These are phyloP conservation scores for Petrocephalus zakoni DNA, from an alignment of 2,113 vertebrate species.

Conservation along the genomic window DNA sequence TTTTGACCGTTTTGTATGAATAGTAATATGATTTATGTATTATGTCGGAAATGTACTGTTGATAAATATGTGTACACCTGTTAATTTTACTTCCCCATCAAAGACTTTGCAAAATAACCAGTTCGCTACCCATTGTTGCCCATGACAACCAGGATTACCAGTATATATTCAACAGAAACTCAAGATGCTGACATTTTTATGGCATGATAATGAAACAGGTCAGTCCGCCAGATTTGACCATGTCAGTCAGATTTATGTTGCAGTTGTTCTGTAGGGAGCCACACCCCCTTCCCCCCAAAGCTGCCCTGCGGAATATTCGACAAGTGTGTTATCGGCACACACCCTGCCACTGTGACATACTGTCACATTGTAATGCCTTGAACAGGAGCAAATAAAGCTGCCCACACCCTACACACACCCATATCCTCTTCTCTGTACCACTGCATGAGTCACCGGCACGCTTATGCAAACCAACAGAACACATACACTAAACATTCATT, in stretches of 20 bases:
- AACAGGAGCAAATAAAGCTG: background rate
- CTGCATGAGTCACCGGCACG: background rate
- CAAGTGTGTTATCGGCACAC: background rate
- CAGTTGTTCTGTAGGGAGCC: background rate
- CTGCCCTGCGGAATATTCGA: background rate
- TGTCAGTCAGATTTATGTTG: background rate
- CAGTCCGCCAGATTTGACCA: background rate
- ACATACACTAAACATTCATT: background rate
- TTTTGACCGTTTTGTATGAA: background rate
- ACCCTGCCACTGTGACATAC: background rate
- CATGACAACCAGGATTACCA: background rate
- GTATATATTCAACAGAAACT: background rate
- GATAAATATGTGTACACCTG: background rate
- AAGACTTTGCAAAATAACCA: background rate
- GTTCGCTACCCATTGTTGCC: background rate
- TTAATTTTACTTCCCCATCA: background rate
- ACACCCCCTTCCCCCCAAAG: background rate
- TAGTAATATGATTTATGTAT: background rate
- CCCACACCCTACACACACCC: background rate
- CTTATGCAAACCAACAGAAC: background rate
- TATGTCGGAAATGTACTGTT: background rate
- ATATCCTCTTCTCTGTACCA: background rate
- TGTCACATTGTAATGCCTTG: background rate
- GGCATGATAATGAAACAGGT: background rate
- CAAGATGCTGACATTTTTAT: background rate